Conservation (phyloP, 2,888 invertebrate genomes). For the Minunthozetes semirufus region DNA sequence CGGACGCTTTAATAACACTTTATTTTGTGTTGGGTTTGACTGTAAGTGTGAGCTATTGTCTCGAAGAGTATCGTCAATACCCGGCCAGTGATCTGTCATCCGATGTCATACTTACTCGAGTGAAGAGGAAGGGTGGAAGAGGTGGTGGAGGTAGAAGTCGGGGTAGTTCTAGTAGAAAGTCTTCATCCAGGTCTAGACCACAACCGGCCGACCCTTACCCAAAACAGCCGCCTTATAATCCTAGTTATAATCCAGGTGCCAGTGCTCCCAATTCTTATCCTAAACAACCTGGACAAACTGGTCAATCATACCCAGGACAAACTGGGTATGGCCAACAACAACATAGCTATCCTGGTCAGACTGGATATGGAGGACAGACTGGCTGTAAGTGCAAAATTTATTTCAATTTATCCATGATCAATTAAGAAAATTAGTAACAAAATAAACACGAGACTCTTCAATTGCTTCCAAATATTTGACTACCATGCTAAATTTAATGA, state of each 20-base stretch:
- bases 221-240: conserved; percentile 33
- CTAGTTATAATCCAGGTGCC: neutral
- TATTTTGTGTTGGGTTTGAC: neutral
- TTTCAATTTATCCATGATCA: too few species aligned
- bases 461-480: too few species aligned
- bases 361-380: neutral
- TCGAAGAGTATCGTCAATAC: neutral
- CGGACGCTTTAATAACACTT: too few species aligned
- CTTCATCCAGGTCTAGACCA: neutral
- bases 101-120: neutral
- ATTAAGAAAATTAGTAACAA: too few species aligned
- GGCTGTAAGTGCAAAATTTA: neutral
- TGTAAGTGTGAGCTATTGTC: neutral
- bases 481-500: too few species aligned
- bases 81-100: neutral
- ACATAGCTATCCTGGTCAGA: neutral
- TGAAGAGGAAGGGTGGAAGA: conserved; percentile 20
- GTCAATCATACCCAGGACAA: conserved; percentile 2
- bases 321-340: conserved; percentile 4
- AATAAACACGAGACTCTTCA: too few species aligned
- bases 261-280: neutral
- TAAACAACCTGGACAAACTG: neutral
- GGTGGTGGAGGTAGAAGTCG: neutral
- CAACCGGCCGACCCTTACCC: conserved; percentile 12
- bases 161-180: neutral